These are phyloP conservation scores for Orthonyx spaldingii DNA, from an alignment of 2,113 vertebrate genomes.

Conservation along the genomic window DNA sequence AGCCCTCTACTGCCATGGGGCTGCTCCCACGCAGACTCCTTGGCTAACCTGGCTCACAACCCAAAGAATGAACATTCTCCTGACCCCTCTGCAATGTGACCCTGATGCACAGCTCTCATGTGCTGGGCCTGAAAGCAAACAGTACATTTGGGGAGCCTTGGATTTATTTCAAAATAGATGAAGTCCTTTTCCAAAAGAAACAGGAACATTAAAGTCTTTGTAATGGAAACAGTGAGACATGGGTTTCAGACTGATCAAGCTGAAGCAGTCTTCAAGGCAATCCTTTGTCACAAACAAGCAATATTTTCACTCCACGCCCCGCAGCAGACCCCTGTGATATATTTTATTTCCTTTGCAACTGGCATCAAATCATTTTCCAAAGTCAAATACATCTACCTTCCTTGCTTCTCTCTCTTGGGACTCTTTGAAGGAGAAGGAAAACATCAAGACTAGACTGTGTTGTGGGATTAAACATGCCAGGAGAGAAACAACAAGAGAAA, in stretches of 20 bases:
- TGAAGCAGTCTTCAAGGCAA: conserved; percentile 25
- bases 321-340: conserved; percentile 24
- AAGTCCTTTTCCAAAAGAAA: conserved; percentile 50
- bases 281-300: conserved; percentile 47
- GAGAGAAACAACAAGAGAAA: conserved; percentile 47
- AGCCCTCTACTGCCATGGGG: neutral
- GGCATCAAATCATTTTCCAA: conserved; percentile 54
- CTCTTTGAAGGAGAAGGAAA: conserved; percentile 56
- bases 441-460: conserved; percentile 39
- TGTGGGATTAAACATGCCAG: conserved; percentile 49
- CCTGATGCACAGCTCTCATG: neutral
- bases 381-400: conserved; percentile 58
- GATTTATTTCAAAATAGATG: conserved; percentile 40
- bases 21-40: neutral
- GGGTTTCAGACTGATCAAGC: conserved; percentile 43
- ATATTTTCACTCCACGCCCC: neutral
- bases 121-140: neutral
- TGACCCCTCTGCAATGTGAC: neutral
- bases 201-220: conserved; percentile 29
- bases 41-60: neutral
- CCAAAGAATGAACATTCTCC: neutral
- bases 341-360: conserved; percentile 46
- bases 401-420: conserved; percentile 36
- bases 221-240: conserved; percentile 31
- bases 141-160: conserved; percentile 21